phyloP scores from a whole-genome alignment of 2,888 invertebrate species.

The Acleris sparsana region DNA sequence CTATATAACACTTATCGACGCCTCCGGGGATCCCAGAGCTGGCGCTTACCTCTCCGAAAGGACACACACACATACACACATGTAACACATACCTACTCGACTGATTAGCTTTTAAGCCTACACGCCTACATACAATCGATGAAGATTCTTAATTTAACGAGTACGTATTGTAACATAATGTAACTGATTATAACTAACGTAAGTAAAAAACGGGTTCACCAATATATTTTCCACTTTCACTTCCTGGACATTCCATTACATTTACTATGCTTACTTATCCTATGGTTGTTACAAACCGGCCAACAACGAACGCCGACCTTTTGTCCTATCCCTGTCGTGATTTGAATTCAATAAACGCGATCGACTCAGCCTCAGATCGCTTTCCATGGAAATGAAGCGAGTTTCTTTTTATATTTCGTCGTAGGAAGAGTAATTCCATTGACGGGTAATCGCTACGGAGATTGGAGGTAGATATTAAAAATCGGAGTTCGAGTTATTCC shows the following conservation, averaged over 20 bases:
- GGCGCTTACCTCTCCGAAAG: too few relatives aligned
- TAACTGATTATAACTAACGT: too few relatives aligned
- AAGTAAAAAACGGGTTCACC: background rate
- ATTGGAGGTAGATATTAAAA: slow-evolving; percentile 60
- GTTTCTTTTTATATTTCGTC: slow-evolving; percentile 55
- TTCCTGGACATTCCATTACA: background rate
- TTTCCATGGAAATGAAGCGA: slow-evolving; percentile 71
- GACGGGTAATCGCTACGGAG: slow-evolving; percentile 57
- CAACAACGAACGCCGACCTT: slow-evolving; percentile 43
- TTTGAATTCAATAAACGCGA: slow-evolving; percentile 76
- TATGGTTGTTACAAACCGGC: slow-evolving; percentile 33
- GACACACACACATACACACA: too few relatives aligned
- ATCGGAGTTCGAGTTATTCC: slow-evolving; percentile 46
- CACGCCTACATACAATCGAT: too few relatives aligned
- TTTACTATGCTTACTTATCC: slow-evolving; percentile 29
- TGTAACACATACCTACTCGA: too few relatives aligned
- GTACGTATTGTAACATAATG: too few relatives aligned
- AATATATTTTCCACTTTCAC: background rate
- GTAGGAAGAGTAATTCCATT: slow-evolving; percentile 63
- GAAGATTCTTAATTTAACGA: too few relatives aligned
- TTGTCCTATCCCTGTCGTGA: slow-evolving; percentile 60
- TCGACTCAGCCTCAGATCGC: slow-evolving; percentile 59
- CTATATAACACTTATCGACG: too few relatives aligned
- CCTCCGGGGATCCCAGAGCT: too few relatives aligned
- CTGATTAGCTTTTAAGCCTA: too few relatives aligned